Percentiles rank a stretch among this genome's conserved stretches.
Conservation (phyloP, 2,113 vertebrate species). For the Boleophthalmus pectinirostris region DNA sequence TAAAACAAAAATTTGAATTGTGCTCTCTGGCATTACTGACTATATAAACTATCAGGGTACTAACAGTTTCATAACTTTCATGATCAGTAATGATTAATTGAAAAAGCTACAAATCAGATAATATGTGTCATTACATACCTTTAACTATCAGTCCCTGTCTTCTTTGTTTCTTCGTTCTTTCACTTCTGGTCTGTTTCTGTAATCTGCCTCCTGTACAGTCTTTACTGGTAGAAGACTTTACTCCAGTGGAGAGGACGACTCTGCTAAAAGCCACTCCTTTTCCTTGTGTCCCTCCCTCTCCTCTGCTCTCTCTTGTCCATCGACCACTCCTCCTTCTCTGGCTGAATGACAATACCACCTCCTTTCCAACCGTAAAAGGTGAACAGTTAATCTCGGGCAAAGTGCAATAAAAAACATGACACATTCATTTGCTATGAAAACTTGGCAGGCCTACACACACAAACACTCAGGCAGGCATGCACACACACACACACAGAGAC, state of each 20-base stretch:
- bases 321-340: conserved; percentile 64
- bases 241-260: conserved; percentile 60
- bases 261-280: conserved; percentile 79
- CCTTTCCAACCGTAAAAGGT: conserved; percentile 78
- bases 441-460: conserved; percentile 32
- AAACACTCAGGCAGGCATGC: conserved; percentile 13
- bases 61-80: conserved; percentile 34
- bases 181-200: conserved; percentile 50
- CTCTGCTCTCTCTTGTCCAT: conserved; percentile 36
- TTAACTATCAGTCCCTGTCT: conserved; percentile 28
- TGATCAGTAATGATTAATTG: conserved; percentile 34
- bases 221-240: conserved; percentile 65
- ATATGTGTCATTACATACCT: conserved; percentile 63
- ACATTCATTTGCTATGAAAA: conserved; percentile 65
- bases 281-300: conserved; percentile 67
- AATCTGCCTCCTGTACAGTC: conserved; percentile 62
- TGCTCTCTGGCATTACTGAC: background rate
- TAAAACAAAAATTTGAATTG: conserved; percentile 12
- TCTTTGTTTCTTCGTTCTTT: conserved; percentile 39
- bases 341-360: conserved; percentile 71
- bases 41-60: conserved; percentile 15
- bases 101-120: conserved; percentile 20
- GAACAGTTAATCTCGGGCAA: conserved; percentile 75
- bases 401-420: conserved; percentile 69
- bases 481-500: conserved; percentile 5